Evolutionary conservation across 1,140 invertebrate species (phyloP).

Genomic region (Choristoneura fumiferana): DNA sequence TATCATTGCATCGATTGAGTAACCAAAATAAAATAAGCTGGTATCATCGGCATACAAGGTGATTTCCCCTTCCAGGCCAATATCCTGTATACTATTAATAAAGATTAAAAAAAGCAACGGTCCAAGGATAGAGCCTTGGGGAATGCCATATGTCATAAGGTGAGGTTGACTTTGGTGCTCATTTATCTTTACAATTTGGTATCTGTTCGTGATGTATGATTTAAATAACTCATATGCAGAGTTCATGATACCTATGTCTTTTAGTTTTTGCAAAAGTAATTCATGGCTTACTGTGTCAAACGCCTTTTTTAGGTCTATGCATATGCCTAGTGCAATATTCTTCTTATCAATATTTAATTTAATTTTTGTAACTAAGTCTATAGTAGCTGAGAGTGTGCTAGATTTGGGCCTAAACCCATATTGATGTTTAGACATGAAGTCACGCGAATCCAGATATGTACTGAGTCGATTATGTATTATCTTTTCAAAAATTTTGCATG

Average conservation of each 20-base stretch:
- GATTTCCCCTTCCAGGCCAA: no score
- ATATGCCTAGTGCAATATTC: background rate
- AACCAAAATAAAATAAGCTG: no score
- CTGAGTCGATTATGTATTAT: background rate
- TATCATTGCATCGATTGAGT: no score
- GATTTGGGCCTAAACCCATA: background rate
- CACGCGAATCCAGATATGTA: background rate
- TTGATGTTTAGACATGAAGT: background rate
- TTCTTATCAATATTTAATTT: background rate
- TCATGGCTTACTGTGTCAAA: no score
- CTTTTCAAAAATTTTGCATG: background rate
- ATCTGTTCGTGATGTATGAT: background rate
- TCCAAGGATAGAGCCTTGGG: no score
- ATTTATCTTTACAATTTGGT: conserved; percentile 3
- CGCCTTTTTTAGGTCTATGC: background rate
- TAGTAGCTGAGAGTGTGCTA: background rate
- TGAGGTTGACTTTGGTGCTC: no score
- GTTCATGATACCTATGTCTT: background rate
- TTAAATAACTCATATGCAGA: background rate
- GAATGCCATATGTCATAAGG: no score
- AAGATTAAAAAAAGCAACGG: no score
- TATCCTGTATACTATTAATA: no score
- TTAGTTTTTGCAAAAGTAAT: background rate
- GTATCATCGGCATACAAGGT: no score
- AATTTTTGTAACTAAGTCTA: no score